Percentiles rank a stretch among this genome's conserved stretches.
Evolutionary conservation across 2,888 invertebrate species (phyloP).

Genomic region (Gymnocheta viridis): DNA sequence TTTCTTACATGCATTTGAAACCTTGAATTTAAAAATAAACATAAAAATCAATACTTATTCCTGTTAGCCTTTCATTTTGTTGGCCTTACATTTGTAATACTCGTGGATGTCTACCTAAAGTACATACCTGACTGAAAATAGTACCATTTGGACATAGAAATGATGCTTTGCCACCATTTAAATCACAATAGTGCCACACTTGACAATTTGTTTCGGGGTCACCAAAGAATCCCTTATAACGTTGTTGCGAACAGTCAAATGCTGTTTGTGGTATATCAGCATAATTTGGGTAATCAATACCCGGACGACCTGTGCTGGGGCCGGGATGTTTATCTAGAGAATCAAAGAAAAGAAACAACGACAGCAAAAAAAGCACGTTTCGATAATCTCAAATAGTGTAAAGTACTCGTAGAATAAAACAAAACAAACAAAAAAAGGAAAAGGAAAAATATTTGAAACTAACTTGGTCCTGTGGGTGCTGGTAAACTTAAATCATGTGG

Average conservation of each 20-base stretch:
- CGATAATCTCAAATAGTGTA: neutral
- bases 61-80: neutral
- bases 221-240: conserved; percentile 95
- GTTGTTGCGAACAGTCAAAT: conserved; percentile 91
- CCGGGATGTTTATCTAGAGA: conserved; percentile 83
- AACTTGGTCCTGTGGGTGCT: conserved; percentile 74
- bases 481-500: conserved; percentile 51
- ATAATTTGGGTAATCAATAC: conserved; percentile 91
- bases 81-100: neutral
- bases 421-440: neutral
- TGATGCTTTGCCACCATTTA: conserved; percentile 94
- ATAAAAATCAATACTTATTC: neutral
- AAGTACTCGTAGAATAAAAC: conserved; percentile 6
- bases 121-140: conserved; percentile 89
- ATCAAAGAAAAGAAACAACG: neutral
- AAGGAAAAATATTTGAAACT: conserved; percentile 48
- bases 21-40: neutral
- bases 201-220: conserved; percentile 94
- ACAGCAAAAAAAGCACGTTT: neutral
- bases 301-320: conserved; percentile 83
- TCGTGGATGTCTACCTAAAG: neutral
- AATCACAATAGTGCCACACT: conserved; percentile 96
- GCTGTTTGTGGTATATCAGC: conserved; percentile 88
- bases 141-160: conserved; percentile 95
- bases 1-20: too few relatives aligned